Evolutionary conservation across 2,113 vertebrate genomes (phyloP).

Genomic region (Oryzias curvinotus): DNA sequence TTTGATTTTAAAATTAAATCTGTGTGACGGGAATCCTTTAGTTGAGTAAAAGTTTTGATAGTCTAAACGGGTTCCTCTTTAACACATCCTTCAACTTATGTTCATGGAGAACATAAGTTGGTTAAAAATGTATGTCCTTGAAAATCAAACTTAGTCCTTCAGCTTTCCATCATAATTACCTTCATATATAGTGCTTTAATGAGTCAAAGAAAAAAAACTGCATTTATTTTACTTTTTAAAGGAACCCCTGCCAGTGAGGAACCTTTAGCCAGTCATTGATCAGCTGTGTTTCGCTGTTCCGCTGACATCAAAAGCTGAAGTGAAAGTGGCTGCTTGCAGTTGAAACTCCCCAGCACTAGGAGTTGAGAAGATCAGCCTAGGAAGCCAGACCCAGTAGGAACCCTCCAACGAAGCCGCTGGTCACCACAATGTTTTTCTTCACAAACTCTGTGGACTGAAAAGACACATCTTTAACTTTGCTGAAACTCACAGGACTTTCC

Average conservation of each 20-base stretch:
- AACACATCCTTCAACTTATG: too few species aligned
- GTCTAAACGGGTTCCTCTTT: neutral
- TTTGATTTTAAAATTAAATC: neutral
- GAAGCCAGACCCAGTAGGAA: conserved; percentile 95
- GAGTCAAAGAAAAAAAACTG: too few species aligned
- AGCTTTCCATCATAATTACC: too few species aligned
- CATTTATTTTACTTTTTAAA: too few species aligned
- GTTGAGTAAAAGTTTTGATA: conserved; percentile 4
- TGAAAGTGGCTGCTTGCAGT: conserved; percentile 14
- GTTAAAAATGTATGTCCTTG: too few species aligned
- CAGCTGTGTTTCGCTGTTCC: too few species aligned
- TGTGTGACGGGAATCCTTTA: conserved; percentile 24
- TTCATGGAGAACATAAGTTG: too few species aligned
- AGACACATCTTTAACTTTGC: neutral
- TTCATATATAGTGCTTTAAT: too few species aligned
- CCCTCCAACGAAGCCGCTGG: conserved; percentile 94
- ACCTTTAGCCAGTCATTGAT: too few species aligned
- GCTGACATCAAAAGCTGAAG: conserved; percentile 14
- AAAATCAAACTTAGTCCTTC: too few species aligned
- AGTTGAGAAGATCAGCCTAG: conserved; percentile 61
- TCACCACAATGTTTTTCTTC: conserved; percentile 95
- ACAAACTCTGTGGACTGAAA: conserved; percentile 92
- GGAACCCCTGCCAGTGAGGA: too few species aligned
- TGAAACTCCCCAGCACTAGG: conserved; percentile 16
- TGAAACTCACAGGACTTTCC: neutral